Evolutionary conservation across 2,888 invertebrate genomes (phyloP).

Genomic region (Tenthredo livida): DNA sequence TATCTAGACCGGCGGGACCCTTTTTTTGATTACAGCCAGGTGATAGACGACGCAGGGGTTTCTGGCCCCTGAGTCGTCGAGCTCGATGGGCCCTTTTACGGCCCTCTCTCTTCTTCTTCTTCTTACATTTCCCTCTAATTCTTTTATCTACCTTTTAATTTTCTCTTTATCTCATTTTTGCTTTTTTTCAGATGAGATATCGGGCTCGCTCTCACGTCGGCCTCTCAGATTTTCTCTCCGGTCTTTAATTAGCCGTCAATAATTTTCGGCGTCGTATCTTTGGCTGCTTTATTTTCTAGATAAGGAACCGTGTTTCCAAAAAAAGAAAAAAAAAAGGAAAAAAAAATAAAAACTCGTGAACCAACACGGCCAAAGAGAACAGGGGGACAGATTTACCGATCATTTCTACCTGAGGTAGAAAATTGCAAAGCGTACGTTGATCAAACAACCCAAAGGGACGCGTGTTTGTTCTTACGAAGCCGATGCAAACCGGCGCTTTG

Average conservation of each 20-base stretch:
- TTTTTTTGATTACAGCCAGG: conserved; percentile 36
- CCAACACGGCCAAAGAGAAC: background rate
- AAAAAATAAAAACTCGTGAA: too few species aligned
- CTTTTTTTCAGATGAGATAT: background rate
- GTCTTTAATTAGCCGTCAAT: background rate
- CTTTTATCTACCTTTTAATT: conserved; percentile 16
- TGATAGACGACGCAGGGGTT: background rate
- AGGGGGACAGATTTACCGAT: background rate
- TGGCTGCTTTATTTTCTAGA: background rate
- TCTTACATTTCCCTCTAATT: background rate
- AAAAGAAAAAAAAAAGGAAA: background rate
- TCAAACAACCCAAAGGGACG: conserved; percentile 22
- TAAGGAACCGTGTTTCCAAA: background rate
- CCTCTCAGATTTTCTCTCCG: background rate
- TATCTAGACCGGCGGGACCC: conserved; percentile 70
- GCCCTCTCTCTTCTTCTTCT: background rate
- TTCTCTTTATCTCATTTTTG: background rate
- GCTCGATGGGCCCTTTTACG: conserved; percentile 24
- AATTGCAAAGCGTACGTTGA: background rate
- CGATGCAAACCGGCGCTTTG: background rate
- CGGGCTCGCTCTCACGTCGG: background rate
- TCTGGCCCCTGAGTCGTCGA: background rate
- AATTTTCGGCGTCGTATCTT: background rate
- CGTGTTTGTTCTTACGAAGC: conserved; percentile 9
- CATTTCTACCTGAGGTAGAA: background rate